Base-by-base conservation (phyloP, 1,140 invertebrate genomes). In the Drusus annulatus region DNA sequence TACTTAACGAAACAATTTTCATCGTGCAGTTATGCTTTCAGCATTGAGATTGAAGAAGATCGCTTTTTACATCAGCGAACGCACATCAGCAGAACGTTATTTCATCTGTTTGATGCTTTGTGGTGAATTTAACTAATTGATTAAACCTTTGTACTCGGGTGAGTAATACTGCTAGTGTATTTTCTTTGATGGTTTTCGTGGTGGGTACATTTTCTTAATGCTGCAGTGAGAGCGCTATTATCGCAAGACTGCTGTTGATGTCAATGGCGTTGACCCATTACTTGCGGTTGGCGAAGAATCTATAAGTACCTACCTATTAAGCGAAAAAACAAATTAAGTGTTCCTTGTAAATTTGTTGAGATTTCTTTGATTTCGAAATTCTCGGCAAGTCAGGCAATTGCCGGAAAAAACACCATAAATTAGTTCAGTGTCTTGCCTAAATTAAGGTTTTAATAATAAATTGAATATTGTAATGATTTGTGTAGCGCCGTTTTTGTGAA, bases 261-360 rank as follows among this genome's bases (percentile, higher is more conserved):
- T 75, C 71, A 75, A 75, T 75, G 54, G 52, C 71, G 71, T 56
- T 75, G 71, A 75, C 71, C 71, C 71, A 75, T 58, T 75, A 56
- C 71, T 60, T 36, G 71, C 54, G 54, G 71, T 75, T 21, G 50
- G 15, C 63, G 16, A 68, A 68, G 28, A 68, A 36, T 31, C 28
- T 25, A 31, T 65, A 31, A 19, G 16, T 63, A 45, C 1, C 25
- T 65, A 28, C 7, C 60, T 16, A 63, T 58, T 58, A 60, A 10
- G 6, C 5, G 2, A 56, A 10, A 56, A 19, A 21, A 17, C 3
- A 17, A 28, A 28, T 28, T 2, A 28, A 28, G 5, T 28, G 25
- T 28, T 28, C 5, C n/a, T n/a, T n/a, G n/a, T n/a, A n/a, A n/a
- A n/a, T n/a, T n/a, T n/a, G n/a, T n/a, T n/a, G n/a, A n/a, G n/a